Conservation (phyloP, 2,888 invertebrate species). For the Podotricha telesiphe region DNA sequence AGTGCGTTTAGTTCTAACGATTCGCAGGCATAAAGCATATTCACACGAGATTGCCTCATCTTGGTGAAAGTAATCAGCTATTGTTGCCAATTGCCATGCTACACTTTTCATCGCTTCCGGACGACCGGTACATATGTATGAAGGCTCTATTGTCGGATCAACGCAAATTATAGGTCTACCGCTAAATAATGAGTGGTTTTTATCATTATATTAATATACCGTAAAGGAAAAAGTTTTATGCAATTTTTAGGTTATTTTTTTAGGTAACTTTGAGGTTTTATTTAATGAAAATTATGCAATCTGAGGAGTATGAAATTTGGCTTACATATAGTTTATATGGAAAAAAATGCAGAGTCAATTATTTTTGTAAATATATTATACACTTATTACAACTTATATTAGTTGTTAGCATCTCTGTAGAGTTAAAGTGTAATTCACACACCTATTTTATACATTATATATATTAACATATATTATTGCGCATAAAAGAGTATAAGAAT, state of each 20-base stretch:
- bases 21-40: conserved; percentile 38
- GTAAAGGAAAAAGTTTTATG: no score
- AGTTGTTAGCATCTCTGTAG: no score
- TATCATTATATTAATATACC: not conserved
- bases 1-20: not conserved
- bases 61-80: conserved; percentile 49
- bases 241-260: no score
- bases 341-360: no score
- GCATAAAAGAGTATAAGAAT: no score
- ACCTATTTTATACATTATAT: no score
- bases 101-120: conserved; percentile 48
- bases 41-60: conserved; percentile 47
- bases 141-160: conserved; percentile 23
- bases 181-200: conserved; percentile 5
- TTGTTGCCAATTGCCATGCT: conserved; percentile 43
- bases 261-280: no score
- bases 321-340: no score
- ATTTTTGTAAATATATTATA: no score
- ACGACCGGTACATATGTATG: conserved; percentile 15
- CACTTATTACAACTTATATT: no score
- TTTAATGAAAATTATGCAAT: not conserved
- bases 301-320: not conserved
- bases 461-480: no score
- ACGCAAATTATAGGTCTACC: not conserved
- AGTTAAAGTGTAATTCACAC: no score